A percentile compares a stretch with the other conserved stretches of the same genome.
phyloP scores from a whole-genome alignment of 2,797 vertebrate genomes.

The Miichthys miiuy region DNA sequence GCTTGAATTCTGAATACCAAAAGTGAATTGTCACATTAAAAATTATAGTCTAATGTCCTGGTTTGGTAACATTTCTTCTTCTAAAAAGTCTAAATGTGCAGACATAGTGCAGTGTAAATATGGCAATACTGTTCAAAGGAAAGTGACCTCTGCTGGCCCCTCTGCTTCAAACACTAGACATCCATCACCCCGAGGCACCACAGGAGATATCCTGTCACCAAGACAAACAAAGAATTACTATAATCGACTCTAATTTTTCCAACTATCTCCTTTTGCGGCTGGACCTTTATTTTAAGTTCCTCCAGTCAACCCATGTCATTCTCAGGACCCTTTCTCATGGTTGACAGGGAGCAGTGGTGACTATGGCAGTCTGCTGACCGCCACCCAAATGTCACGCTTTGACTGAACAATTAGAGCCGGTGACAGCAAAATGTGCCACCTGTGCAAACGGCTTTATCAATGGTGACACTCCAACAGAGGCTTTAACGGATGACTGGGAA shows the following conservation, averaged over 20 bases:
- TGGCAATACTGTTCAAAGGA: neutral
- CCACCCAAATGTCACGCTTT: slow-evolving; percentile 51
- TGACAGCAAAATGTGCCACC: slow-evolving; percentile 73
- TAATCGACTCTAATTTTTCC: neutral
- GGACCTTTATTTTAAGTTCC: slow-evolving; percentile 5
- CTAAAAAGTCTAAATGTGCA: neutral
- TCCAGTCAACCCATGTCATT: slow-evolving; percentile 26
- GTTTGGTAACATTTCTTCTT: neutral
- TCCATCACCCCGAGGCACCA: slow-evolving; percentile 7
- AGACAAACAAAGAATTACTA: slow-evolving; percentile 9
- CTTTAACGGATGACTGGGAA: slow-evolving; percentile 72
- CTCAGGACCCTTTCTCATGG: slow-evolving; percentile 13
- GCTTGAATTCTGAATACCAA: neutral
- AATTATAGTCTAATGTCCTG: neutral
- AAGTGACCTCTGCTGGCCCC: neutral
- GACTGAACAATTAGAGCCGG: slow-evolving; percentile 60
- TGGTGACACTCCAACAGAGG: slow-evolving; percentile 58
- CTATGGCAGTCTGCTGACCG: slow-evolving; percentile 30
- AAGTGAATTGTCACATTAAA: neutral
- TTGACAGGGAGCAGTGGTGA: slow-evolving; percentile 24
- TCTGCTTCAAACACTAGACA: slow-evolving; percentile 10
- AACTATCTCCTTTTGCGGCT: neutral
- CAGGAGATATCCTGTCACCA: slow-evolving; percentile 1
- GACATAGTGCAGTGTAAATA: no score
- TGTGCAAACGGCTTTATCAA: slow-evolving; percentile 76